phyloP scores from a whole-genome alignment of 2,113 vertebrate genomes.

The Pelodiscus sinensis region DNA sequence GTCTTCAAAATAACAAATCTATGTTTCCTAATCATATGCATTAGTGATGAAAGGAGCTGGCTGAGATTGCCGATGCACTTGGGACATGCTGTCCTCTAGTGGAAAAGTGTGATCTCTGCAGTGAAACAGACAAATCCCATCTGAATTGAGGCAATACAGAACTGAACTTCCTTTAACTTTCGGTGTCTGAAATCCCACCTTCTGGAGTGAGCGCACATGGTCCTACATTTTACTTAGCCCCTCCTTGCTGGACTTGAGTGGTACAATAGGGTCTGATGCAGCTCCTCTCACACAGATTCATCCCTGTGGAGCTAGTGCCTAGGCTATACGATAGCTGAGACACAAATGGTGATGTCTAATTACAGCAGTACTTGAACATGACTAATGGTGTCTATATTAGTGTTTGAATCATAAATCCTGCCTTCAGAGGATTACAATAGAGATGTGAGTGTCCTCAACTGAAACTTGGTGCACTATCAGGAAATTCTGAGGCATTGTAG shows the following conservation, averaged over 20 bases:
- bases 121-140: background rate
- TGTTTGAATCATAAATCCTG: background rate
- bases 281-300: background rate
- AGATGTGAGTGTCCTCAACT: background rate
- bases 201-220: background rate
- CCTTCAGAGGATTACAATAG: background rate
- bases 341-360: background rate
- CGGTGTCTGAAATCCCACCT: background rate
- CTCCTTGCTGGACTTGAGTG: background rate
- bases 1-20: background rate
- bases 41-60: background rate
- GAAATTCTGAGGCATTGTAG: too few relatives aligned
- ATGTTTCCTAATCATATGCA: background rate
- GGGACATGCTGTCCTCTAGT: slow-evolving; percentile 62
- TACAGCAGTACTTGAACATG: background rate
- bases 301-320: background rate
- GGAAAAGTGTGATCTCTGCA: background rate
- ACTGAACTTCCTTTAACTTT: background rate
- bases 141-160: background rate
- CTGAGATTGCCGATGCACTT: background rate
- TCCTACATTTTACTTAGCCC: accelerated
- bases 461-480: background rate
- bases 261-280: accelerated
- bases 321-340: background rate
- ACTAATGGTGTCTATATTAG: background rate